Base-by-base conservation (phyloP, 2,797 vertebrate species). In the Anguilla pacifica region DNA sequence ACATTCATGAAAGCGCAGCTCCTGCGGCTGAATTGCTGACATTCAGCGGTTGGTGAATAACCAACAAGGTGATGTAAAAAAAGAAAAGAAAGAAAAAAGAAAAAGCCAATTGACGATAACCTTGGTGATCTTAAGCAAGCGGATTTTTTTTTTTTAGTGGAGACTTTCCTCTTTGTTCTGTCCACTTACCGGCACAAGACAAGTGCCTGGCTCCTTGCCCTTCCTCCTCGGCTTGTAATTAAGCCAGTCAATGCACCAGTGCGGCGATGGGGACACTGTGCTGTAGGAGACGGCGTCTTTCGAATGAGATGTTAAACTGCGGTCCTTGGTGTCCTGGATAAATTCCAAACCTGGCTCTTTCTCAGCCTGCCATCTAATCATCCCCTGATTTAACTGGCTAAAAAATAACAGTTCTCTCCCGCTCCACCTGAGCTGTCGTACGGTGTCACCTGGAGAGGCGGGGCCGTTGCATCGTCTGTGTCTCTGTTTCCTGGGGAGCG, bases 191-290 rank as follows among this genome's bases (percentile, higher is more conserved):
- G 0, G 22, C 28, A 43, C 59, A 46, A 31, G 35, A n/a, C 35
- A 17, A 87, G 86, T 57, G 86, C 83, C 3, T n/a, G 86, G 51
- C 59, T 55, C 86, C 49, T 10, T n/a, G 28, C 59, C 57, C 31
- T 86, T 67, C 81, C 90, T 67, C 89, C 86, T 84, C 82, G 70
- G 82, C 84, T 83, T 74, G 59, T 92, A 87, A 93, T 93, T 89
- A 92, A 87, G 83, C 35, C 35, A 35, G 35, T 35, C 35, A 35
- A 35, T 35, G 35, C 35, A 35, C 35, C 35, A 35, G 35, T 35
- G 35, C 35, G 35, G 35, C 35, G 35, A 35, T 35, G 35, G 35
- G 35, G 35, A 35, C 35, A 35, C 35, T 35, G 35, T 35, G 35
- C 35, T 35, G 35, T 35, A 35, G 35, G 35, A 35, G 35, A 1